A percentile compares a stretch with the other conserved stretches of the same genome.
These are phyloP conservation scores for Nomada lathburiana DNA, from an alignment of 2,888 invertebrate species.

Conservation along the genomic window DNA sequence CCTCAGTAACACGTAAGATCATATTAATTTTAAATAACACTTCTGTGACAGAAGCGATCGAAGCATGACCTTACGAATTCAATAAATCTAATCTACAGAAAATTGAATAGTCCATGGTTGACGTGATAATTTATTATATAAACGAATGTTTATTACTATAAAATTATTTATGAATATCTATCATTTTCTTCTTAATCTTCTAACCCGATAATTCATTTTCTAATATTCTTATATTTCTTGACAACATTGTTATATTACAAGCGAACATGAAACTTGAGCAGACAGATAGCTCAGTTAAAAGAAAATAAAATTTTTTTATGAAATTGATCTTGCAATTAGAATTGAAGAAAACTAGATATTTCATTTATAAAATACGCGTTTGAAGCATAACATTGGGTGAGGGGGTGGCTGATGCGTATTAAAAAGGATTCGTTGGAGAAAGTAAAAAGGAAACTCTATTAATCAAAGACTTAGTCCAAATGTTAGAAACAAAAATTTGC, in stretches of 20 bases:
- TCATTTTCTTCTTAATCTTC: not conserved
- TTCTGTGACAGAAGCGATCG: conserved; percentile 23
- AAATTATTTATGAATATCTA: conserved; percentile 10
- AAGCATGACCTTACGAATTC: conserved; percentile 10
- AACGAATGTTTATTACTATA: not conserved
- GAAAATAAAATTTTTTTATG: conserved; percentile 22
- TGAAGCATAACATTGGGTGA: not conserved
- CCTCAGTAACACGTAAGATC: conserved; percentile 56
- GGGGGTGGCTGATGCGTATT: not conserved
- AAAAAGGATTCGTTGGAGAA: not conserved
- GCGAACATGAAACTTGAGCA: not conserved
- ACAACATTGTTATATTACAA: not conserved
- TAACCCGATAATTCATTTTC: not conserved
- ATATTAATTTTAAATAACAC: conserved; percentile 37
- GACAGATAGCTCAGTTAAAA: not conserved
- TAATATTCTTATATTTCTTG: not conserved
- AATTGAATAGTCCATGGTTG: conserved; percentile 17
- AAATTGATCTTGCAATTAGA: not conserved
- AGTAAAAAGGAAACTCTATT: not conserved
- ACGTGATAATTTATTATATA: conserved; percentile 17
- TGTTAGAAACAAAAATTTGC: conserved; percentile 10
- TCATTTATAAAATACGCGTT: conserved; percentile 3
- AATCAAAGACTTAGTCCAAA: conserved; percentile 16
- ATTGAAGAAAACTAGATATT: not conserved
- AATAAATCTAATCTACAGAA: not conserved